Conservation (phyloP, 2,888 invertebrate genomes). For the Zaprionus bogoriensis region DNA sequence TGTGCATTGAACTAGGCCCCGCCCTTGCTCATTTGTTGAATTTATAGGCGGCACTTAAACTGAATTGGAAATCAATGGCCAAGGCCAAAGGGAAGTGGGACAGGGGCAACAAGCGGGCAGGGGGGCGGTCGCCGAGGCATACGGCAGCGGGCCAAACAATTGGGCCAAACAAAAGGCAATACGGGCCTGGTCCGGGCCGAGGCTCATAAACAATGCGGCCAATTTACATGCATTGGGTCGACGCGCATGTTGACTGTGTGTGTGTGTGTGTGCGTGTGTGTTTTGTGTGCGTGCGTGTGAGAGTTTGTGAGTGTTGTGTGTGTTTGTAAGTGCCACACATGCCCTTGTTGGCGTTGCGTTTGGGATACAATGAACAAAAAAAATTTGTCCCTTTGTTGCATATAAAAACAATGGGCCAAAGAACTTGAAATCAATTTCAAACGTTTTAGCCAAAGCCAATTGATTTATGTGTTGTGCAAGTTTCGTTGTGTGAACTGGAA, state of each 20-base stretch:
- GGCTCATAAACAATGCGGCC: slow-evolving; percentile 70
- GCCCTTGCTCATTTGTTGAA: slow-evolving; percentile 61
- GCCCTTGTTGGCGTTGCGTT: slow-evolving; percentile 37
- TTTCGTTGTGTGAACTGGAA: slow-evolving; percentile 37
- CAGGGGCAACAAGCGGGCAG: too few relatives aligned
- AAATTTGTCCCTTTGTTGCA: slow-evolving; percentile 76
- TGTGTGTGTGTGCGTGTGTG: slow-evolving; percentile 17
- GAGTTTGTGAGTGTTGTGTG: slow-evolving; percentile 10
- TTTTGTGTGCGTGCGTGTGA: slow-evolving; percentile 21
- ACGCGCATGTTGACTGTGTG: slow-evolving; percentile 26
- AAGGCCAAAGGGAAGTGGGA: slow-evolving; percentile 42
- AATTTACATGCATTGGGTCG: slow-evolving; percentile 68
- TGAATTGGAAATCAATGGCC: slow-evolving; percentile 72
- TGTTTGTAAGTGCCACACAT: slow-evolving; percentile 27
- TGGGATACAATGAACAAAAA: slow-evolving; percentile 57
- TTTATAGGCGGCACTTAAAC: slow-evolving; percentile 70
- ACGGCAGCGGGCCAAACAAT: neutral
- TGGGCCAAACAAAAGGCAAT: slow-evolving; percentile 47
- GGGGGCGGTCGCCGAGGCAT: neutral
- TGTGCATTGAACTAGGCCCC: slow-evolving; percentile 17
- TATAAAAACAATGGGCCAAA: slow-evolving; percentile 73
- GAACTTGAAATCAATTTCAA: slow-evolving; percentile 76
- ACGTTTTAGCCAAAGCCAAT: slow-evolving; percentile 74
- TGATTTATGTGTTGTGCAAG: slow-evolving; percentile 59
- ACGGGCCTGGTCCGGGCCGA: slow-evolving; percentile 21